Evolutionary conservation across 1,140 invertebrate species (phyloP).

Genomic region (Leptinotarsa defecta): DNA sequence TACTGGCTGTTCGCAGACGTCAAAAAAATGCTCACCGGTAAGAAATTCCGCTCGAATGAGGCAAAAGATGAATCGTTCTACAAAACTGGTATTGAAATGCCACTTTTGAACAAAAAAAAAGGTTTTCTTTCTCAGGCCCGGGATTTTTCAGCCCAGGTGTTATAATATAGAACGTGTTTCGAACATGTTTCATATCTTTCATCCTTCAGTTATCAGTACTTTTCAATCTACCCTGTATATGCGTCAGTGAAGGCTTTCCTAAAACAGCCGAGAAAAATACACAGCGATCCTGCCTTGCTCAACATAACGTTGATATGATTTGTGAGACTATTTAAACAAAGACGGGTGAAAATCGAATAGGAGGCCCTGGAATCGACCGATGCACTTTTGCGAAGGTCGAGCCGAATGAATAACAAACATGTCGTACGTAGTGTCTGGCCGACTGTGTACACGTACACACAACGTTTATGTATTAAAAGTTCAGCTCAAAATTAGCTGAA

Average conservation of each 20-base stretch:
- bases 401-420: conserved; percentile 49
- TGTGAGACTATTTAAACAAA: conserved; percentile 41
- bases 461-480: conserved; percentile 15
- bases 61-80: too few relatives aligned
- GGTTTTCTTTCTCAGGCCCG: too few relatives aligned
- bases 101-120: too few relatives aligned
- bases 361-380: conserved; percentile 54
- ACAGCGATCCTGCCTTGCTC: neutral
- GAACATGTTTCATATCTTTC: too few relatives aligned
- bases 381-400: conserved; percentile 54
- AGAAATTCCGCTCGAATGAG: too few relatives aligned
- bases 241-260: neutral
- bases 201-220: too few relatives aligned
- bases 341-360: conserved; percentile 50
- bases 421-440: conserved; percentile 45
- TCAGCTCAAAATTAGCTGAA: conserved; percentile 18
- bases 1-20: too few relatives aligned
- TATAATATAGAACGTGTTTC: too few relatives aligned
- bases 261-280: neutral
- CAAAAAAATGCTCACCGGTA: too few relatives aligned
- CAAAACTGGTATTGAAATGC: too few relatives aligned
- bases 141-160: too few relatives aligned
- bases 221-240: too few relatives aligned
- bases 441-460: conserved; percentile 19
- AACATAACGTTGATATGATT: conserved; percentile 22